Evolutionary conservation across 2,113 vertebrate species (phyloP).

Genomic region (Heteronetta atricapilla): DNA sequence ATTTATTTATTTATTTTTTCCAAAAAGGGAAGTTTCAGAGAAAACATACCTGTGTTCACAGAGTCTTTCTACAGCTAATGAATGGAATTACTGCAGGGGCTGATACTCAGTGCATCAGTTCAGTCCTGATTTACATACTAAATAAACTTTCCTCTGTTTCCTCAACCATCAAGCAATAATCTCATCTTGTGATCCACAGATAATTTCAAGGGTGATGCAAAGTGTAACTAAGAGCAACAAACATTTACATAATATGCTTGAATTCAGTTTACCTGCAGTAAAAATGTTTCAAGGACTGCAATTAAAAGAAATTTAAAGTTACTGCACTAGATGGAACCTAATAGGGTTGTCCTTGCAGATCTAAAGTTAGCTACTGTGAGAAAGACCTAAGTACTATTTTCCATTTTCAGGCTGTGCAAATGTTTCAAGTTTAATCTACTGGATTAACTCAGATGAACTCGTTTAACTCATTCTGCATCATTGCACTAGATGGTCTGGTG

Average conservation of each 20-base stretch:
- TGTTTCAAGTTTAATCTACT: neutral
- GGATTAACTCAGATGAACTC: neutral
- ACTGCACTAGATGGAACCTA: neutral
- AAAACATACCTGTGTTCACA: neutral
- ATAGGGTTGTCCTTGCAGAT: neutral
- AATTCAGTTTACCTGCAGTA: neutral
- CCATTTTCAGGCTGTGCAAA: neutral
- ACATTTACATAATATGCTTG: neutral
- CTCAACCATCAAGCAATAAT: neutral
- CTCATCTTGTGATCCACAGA: neutral
- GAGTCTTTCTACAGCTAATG: neutral
- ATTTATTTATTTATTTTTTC: too few relatives aligned
- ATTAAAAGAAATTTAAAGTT: neutral
- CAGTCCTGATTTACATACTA: neutral
- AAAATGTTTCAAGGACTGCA: neutral
- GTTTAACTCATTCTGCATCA: neutral
- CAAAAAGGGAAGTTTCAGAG: neutral
- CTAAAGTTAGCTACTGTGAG: neutral
- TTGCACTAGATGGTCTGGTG: neutral
- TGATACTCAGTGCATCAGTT: rapidly evolving
- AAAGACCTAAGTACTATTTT: neutral
- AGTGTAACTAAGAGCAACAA: neutral
- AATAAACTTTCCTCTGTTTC: neutral
- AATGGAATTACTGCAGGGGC: neutral
- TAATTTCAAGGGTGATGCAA: neutral